These are phyloP conservation scores for Carcina quercana DNA, from an alignment of 2,888 invertebrate species.

Conservation along the genomic window DNA sequence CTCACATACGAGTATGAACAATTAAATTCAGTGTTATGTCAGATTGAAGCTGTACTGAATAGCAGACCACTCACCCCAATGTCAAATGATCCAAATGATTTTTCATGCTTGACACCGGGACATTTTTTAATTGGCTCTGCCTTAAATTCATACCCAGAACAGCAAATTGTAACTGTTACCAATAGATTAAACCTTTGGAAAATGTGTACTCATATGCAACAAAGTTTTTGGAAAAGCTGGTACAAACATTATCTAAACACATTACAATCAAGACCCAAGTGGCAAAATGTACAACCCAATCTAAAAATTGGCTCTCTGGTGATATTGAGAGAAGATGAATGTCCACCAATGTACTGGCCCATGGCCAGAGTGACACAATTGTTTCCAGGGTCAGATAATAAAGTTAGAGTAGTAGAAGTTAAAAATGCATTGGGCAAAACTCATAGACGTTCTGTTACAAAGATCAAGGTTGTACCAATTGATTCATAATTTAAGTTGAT, in stretches of 20 bases:
- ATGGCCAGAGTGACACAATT: conserved; percentile 1
- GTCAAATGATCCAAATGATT: conserved; percentile 18
- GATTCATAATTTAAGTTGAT: no score
- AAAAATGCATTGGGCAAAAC: not conserved
- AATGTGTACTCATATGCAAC: conserved; percentile 7
- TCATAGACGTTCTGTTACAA: not conserved
- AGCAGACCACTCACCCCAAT: conserved; percentile 21
- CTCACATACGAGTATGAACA: conserved; percentile 24
- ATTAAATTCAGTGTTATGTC: conserved; percentile 15
- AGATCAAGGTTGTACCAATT: not conserved
- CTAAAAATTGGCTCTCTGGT: conserved; percentile 4
- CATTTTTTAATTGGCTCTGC: conserved; percentile 29
- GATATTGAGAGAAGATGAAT: conserved; percentile 6
- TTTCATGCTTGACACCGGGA: conserved; percentile 22
- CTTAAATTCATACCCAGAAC: conserved; percentile 12
- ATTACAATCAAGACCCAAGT: conserved; percentile 9
- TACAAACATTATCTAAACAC: conserved; percentile 7
- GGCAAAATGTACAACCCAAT: conserved; percentile 6
- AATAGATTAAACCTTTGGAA: conserved; percentile 8
- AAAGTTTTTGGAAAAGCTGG: conserved; percentile 10
- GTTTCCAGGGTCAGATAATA: not conserved
- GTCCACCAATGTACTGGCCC: conserved; percentile 3
- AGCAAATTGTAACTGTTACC: not conserved
- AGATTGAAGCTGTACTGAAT: conserved; percentile 22
- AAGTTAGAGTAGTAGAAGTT: not conserved